Base-by-base conservation (phyloP, 1,140 invertebrate genomes). In the Monomorium pharaonis region DNA sequence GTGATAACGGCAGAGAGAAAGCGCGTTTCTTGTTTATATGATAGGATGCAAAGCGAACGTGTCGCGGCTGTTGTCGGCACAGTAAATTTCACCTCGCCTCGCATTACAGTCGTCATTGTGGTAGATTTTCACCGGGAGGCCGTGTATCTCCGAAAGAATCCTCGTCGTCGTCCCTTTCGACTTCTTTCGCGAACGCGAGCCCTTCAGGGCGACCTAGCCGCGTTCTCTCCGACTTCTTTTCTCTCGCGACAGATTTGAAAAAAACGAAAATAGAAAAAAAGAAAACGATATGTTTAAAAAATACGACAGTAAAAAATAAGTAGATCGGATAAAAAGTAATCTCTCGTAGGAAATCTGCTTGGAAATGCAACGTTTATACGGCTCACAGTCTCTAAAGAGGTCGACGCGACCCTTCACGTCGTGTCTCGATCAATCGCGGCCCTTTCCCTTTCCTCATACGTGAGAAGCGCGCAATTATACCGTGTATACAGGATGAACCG, bases 11-110 rank as follows among this genome's bases (percentile, higher is more conserved):
- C 92, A 94, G 89, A 81, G 63, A 78, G 76, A 94, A 93, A 94
- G 90, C 92, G 93, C 90, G 86, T 44, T 92, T 92, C n/a, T 62
- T 65, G 37, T 49, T 37, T 69, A 83, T 72, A 92, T 89, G 90
- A 92, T 92, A 92, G 91, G 92, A 90, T 92, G 92, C 91, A 91
- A 92, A 93, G 92, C 91, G 92, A 93, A 92, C 92, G 92, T 87
- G 89, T 84, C 81, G 81, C 74, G 44, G 56, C 72, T 84, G 81
- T 65, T 65, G 58, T 75, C 81, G 72, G 74, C 70, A 76, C 70
- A 84, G 49, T 83, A 72, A 83, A 84, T 77, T 84, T 77, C 72
- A 84, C 24, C 44, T 84, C 81, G 58, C 72, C 60, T 77, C 58
- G 81, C 56, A 80, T 78, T 88, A 74, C 69, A 65, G 58, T 88